Evolutionary conservation across 2,797 vertebrate genomes (phyloP).

Genomic region (Anguilla anguilla): DNA sequence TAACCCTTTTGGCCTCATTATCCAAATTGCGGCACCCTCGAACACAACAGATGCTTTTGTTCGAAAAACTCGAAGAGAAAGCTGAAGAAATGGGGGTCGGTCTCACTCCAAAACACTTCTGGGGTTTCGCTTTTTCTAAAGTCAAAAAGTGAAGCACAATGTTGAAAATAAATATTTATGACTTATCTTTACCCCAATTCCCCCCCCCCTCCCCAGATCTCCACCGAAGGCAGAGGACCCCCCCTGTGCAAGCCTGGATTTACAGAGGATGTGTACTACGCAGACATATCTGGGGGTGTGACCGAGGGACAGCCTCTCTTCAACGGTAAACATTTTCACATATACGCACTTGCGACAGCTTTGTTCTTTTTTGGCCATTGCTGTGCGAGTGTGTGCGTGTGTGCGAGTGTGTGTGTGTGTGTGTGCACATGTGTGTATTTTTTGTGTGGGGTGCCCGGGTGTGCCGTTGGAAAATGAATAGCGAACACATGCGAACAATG

Average conservation of each 20-base stretch:
- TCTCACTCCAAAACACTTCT: not conserved
- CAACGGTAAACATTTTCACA: constrained; percentile 10
- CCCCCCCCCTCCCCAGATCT: constrained; percentile 71
- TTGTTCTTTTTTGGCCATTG: not conserved
- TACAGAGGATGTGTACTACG: constrained; percentile 89
- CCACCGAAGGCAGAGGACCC: constrained; percentile 82
- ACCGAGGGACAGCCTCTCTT: constrained; percentile 88
- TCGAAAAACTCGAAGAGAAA: constrained; percentile 52
- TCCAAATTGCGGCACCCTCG: constrained; percentile 81
- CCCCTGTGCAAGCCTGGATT: constrained; percentile 90
- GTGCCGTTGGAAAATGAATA: constrained; percentile 57
- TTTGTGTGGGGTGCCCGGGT: constrained; percentile 46
- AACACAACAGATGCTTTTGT: constrained; percentile 89
- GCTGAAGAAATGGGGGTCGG: constrained; percentile 50
- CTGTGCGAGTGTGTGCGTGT: not conserved
- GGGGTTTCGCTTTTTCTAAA: constrained; percentile 70
- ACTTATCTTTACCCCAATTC: constrained; percentile 45
- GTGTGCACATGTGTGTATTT: constrained; percentile 30
- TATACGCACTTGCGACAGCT: not conserved
- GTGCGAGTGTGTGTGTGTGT: constrained; percentile 30
- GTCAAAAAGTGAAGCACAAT: constrained; percentile 52
- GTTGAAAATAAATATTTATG: constrained; percentile 64
- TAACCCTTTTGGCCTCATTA: constrained; percentile 88
- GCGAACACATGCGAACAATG: constrained; percentile 73
- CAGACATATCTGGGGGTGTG: constrained; percentile 76